Conservation (phyloP, 1,140 invertebrate species). For the Dinoponera quadriceps region DNA sequence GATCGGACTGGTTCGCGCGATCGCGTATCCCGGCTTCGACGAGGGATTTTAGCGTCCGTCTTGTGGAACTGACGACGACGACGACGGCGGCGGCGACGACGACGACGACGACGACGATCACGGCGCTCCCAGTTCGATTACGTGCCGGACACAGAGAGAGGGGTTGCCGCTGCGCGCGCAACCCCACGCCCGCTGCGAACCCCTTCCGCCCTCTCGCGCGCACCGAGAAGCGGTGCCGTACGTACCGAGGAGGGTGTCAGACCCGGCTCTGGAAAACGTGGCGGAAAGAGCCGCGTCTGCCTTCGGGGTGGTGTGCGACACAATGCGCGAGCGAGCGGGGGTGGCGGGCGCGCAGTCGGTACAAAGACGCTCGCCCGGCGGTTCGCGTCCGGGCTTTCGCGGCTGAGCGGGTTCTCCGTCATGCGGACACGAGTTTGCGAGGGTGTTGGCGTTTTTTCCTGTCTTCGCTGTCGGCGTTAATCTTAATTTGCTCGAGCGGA, state of each 20-base stretch:
- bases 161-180: constrained; percentile 81
- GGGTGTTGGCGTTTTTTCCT: constrained; percentile 20
- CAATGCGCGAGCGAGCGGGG: constrained; percentile 8
- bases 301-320: constrained; percentile 19
- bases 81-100: constrained; percentile 74
- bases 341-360: constrained; percentile 60
- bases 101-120: constrained; percentile 65
- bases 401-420: constrained; percentile 20
- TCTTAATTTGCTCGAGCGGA: constrained; percentile 7
- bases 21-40: constrained; percentile 11
- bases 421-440: background rate
- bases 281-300: constrained; percentile 39
- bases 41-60: constrained; percentile 63
- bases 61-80: constrained; percentile 59
- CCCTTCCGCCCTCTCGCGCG: constrained; percentile 33
- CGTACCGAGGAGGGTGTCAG: constrained; percentile 40
- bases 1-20: background rate
- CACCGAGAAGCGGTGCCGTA: constrained; percentile 28
- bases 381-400: constrained; percentile 71
- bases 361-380: constrained; percentile 56
- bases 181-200: constrained; percentile 65
- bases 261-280: constrained; percentile 33
- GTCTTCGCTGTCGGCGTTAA: constrained; percentile 9
- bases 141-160: constrained; percentile 76
- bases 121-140: constrained; percentile 86